These are phyloP conservation scores for Muscicapa adusta DNA, from an alignment of 2,113 vertebrate genomes.

Conservation along the genomic window DNA sequence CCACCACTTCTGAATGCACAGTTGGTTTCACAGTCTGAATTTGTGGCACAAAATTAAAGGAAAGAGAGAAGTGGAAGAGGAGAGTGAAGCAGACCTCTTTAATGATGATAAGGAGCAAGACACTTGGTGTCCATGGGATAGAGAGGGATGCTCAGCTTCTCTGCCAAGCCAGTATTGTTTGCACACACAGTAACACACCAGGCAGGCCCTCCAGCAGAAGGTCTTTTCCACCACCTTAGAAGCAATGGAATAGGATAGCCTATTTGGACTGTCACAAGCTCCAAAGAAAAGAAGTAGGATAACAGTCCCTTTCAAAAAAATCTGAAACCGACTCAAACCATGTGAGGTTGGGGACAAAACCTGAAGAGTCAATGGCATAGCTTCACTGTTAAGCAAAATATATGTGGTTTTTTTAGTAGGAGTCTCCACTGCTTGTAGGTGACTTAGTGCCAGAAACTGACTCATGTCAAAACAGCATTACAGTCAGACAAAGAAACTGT, in stretches of 20 bases:
- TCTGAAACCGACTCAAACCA: neutral
- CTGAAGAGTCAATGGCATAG: neutral
- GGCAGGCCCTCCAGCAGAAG: neutral
- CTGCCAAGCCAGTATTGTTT: neutral
- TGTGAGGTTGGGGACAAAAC: neutral
- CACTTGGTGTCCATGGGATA: neutral
- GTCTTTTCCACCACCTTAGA: neutral
- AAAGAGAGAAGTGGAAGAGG: neutral
- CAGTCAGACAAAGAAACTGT: conserved; percentile 19
- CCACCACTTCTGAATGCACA: neutral
- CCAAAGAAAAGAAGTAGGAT: neutral
- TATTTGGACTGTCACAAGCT: neutral
- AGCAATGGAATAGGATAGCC: neutral
- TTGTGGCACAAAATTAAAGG: neutral
- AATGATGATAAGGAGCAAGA: neutral
- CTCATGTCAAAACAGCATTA: conserved; percentile 15
- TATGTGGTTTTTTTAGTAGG: neutral
- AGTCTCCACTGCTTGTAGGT: neutral
- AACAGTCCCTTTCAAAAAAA: neutral
- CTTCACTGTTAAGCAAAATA: neutral
- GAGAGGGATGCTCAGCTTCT: neutral
- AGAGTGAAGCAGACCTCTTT: neutral
- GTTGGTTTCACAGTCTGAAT: neutral
- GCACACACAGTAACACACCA: neutral
- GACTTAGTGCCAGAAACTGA: conserved; percentile 44